Evolutionary conservation across 2,888 invertebrate genomes (phyloP).

Genomic region (Philaethria dido): DNA sequence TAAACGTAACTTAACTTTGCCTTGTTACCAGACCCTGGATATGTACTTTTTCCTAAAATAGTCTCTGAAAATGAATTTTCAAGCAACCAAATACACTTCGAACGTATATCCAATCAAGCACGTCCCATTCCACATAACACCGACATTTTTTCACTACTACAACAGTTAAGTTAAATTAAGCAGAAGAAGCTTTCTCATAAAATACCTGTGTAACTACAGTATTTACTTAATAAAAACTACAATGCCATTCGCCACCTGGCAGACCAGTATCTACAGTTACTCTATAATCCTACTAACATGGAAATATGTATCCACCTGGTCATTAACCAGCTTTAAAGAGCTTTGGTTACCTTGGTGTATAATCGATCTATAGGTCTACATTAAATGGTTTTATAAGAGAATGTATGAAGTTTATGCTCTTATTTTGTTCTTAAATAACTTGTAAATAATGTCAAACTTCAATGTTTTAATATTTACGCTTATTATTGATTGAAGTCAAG

Average conservation of each 20-base stretch:
- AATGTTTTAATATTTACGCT: not conserved
- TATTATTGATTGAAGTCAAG: not conserved
- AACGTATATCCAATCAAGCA: not conserved
- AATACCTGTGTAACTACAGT: slow-evolving; percentile 20
- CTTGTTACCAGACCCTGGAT: no score
- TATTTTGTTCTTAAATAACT: slow-evolving; percentile 7
- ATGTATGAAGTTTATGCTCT: not conserved
- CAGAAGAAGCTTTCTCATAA: slow-evolving; percentile 18
- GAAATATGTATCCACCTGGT: slow-evolving; percentile 66
- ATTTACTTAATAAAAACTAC: slow-evolving; percentile 34
- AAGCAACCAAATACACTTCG: not conserved
- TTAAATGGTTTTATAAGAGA: slow-evolving; percentile 15
- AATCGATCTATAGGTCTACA: slow-evolving; percentile 26
- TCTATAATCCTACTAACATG: slow-evolving; percentile 76
- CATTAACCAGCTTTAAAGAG: slow-evolving; percentile 36
- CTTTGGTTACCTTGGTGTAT: slow-evolving; percentile 13
- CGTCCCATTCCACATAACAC: not conserved
- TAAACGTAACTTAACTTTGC: no score
- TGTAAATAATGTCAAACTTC: not conserved
- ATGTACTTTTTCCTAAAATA: no score
- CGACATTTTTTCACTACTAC: not conserved
- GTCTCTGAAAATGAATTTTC: no score
- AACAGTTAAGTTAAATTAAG: slow-evolving; percentile 14
- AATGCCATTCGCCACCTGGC: slow-evolving; percentile 55
- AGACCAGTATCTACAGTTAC: slow-evolving; percentile 60